Evolutionary conservation across 2,113 vertebrate species (phyloP).

Genomic region (Burhinus bistriatus): DNA sequence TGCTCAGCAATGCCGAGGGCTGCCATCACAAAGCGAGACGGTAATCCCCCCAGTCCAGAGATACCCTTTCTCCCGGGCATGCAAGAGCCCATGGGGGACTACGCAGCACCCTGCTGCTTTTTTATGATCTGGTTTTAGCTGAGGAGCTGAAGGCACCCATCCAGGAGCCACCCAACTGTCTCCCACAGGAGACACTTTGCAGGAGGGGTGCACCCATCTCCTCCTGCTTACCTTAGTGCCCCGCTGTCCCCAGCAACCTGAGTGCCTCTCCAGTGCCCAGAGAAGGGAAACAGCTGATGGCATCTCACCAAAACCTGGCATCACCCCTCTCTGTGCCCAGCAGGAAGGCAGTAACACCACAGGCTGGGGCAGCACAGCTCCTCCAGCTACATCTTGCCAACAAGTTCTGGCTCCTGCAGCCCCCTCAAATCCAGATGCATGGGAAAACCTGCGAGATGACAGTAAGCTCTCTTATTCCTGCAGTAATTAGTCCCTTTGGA

Average conservation of each 20-base stretch:
- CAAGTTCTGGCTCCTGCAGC: neutral
- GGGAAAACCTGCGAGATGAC: neutral
- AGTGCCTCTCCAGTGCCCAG: neutral
- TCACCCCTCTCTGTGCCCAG: neutral
- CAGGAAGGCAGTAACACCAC: neutral
- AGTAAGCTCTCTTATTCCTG: constrained; percentile 14
- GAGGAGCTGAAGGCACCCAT: neutral
- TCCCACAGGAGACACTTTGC: rapidly evolving
- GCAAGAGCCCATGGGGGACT: neutral
- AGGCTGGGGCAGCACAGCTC: neutral
- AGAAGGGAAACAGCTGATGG: neutral
- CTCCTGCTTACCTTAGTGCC: rapidly evolving
- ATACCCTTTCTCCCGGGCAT: neutral
- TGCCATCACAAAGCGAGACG: rapidly evolving
- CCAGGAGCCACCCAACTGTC: neutral
- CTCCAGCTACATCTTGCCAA: neutral
- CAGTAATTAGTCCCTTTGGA: constrained; percentile 52
- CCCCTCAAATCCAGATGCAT: neutral
- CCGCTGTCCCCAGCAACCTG: rapidly evolving
- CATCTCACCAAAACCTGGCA: neutral
- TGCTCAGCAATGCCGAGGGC: neutral
- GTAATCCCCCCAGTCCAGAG: neutral
- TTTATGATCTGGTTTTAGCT: neutral
- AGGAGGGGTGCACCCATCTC: neutral
- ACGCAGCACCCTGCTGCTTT: neutral